Conservation (phyloP, 2,797 vertebrate genomes). For the Cryptoprocta ferox region DNA sequence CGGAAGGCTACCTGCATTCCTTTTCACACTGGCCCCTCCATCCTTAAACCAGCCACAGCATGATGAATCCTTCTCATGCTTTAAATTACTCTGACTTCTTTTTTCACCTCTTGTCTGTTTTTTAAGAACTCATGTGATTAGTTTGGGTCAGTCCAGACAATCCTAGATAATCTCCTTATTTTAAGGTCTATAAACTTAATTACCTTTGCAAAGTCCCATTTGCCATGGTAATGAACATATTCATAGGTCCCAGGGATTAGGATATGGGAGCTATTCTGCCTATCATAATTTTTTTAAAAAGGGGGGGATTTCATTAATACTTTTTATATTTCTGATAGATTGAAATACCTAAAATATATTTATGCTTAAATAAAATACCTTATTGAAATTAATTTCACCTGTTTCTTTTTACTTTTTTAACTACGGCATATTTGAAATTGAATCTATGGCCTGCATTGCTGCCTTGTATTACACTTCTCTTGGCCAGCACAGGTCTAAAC, state of each 20-base stretch:
- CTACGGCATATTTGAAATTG: neutral
- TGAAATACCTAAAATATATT: neutral
- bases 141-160: neutral
- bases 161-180: neutral
- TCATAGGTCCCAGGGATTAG: neutral
- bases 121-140: neutral
- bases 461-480: neutral
- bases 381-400: constrained; percentile 14
- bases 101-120: neutral
- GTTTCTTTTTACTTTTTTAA: constrained; percentile 24
- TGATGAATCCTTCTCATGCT: neutral
- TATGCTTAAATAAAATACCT: neutral
- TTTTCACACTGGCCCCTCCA: neutral
- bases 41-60: neutral
- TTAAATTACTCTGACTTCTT: neutral
- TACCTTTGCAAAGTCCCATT: neutral
- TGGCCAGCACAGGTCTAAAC: neutral
- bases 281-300: neutral
- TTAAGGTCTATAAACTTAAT: neutral
- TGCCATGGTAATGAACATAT: neutral
- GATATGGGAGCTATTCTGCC: neutral
- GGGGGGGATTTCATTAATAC: neutral
- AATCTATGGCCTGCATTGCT: neutral
- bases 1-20: neutral
- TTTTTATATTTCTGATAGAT: neutral